These are phyloP conservation scores for Penaeus monodon DNA, from an alignment of 2,888 invertebrate species.

Conservation along the genomic window DNA sequence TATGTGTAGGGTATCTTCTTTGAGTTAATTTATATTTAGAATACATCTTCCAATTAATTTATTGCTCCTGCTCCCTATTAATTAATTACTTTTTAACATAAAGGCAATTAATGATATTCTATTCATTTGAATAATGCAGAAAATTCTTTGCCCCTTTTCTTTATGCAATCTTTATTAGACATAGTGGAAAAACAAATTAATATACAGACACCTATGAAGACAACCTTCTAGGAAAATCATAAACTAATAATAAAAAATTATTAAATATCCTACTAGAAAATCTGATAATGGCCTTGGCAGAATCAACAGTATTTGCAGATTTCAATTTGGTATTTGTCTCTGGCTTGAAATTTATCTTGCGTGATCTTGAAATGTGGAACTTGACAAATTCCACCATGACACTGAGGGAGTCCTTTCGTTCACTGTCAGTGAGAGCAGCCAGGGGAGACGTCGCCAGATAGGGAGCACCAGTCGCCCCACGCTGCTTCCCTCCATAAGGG, in stretches of 20 bases:
- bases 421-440: constrained; percentile 78
- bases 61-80: too few relatives aligned
- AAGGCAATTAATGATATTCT: not conserved
- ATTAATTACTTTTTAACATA: not conserved
- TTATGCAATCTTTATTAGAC: not conserved
- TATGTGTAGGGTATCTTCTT: too few relatives aligned
- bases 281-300: constrained; percentile 81
- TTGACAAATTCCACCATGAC: constrained; percentile 98
- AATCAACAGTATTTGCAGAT: constrained; percentile 33
- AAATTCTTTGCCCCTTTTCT: not conserved
- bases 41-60: too few relatives aligned
- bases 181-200: constrained; percentile 5
- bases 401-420: constrained; percentile 94
- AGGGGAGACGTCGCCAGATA: constrained; percentile 42
- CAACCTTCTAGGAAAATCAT: constrained; percentile 25
- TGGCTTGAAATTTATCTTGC: constrained; percentile 86
- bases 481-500: constrained; percentile 93
- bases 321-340: constrained; percentile 70
- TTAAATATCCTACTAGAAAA: constrained; percentile 82
- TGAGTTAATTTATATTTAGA: too few relatives aligned
- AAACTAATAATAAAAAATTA: not conserved
- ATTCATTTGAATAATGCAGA: too few relatives aligned
- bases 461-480: constrained; percentile 71
- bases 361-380: constrained; percentile 90
- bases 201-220: constrained; percentile 24